Conservation (phyloP, 2,797 vertebrate species). For the Apodemus agrarius region DNA sequence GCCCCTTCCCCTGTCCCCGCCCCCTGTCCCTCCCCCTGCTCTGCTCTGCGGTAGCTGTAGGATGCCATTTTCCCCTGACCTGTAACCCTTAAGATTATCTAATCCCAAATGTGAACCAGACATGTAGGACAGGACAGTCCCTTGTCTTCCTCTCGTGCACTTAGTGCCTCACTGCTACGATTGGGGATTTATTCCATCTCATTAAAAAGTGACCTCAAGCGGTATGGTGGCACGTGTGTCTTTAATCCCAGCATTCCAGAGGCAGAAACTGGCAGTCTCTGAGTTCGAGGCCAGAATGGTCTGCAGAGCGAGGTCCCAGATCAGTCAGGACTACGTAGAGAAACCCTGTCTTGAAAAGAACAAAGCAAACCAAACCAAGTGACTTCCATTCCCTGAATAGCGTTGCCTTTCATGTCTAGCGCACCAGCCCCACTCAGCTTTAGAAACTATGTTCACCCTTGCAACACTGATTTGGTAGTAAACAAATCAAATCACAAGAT, state of each 20-base stretch:
- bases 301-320: neutral
- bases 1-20: too few relatives aligned
- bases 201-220: neutral
- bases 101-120: neutral
- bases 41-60: neutral
- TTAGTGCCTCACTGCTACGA: neutral
- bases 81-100: neutral
- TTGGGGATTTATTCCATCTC: neutral
- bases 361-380: neutral
- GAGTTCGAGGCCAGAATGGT: neutral
- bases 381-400: neutral
- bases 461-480: neutral
- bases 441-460: neutral
- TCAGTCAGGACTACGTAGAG: neutral
- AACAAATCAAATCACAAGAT: slow-evolving; percentile 40
- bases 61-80: neutral
- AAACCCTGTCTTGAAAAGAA: neutral
- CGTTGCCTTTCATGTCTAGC: neutral
- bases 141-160: neutral
- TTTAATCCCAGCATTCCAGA: neutral
- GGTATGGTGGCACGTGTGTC: neutral
- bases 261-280: neutral
- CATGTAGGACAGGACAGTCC: neutral
- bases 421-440: neutral
- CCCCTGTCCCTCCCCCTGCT: too few relatives aligned